Conservation (phyloP, 2,888 invertebrate species). For the Calameuta filiformis region DNA sequence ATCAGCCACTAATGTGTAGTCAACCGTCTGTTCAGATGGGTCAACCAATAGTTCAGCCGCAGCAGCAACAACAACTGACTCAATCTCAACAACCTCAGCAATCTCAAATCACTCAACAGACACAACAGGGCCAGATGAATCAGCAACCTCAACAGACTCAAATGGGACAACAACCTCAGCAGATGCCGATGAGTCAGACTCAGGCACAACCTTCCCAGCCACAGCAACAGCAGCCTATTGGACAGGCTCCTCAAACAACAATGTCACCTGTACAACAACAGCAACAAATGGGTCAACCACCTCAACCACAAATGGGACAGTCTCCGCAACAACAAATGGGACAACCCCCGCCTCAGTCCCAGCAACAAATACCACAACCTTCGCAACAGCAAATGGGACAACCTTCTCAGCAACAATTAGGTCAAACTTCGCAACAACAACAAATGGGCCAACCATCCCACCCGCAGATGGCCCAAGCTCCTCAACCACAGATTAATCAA, state of each 20-base stretch:
- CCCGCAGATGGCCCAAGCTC: conserved; percentile 24
- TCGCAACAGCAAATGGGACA: conserved; percentile 33
- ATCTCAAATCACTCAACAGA: conserved; percentile 26
- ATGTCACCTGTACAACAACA: conserved; percentile 16
- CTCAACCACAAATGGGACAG: conserved; percentile 26
- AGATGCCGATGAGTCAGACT: conserved; percentile 20
- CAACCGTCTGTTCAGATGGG: conserved; percentile 26
- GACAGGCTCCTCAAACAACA: conserved; percentile 18
- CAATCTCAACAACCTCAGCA: conserved; percentile 21
- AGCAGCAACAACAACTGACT: conserved; percentile 26
- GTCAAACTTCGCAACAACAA: conserved; percentile 32
- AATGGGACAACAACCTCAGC: conserved; percentile 21
- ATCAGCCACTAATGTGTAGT: conserved; percentile 32
- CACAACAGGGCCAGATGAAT: conserved; percentile 18
- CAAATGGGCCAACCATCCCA: conserved; percentile 27
- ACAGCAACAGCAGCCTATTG: conserved; percentile 27
- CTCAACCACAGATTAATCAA: conserved; percentile 33
- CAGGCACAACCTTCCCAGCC: conserved; percentile 31
- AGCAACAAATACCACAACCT: conserved; percentile 32
- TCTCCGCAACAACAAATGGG: conserved; percentile 31
- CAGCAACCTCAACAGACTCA: conserved; percentile 41
- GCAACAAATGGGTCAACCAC: conserved; percentile 28
- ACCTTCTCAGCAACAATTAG: conserved; percentile 45
- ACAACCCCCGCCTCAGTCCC: conserved; percentile 35
- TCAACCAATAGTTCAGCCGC: background rate